Evolutionary conservation across 2,113 vertebrate genomes (phyloP), one percentile per base, ranked within the genome.

Genomic region (Dipodomys stephensi): DNA sequence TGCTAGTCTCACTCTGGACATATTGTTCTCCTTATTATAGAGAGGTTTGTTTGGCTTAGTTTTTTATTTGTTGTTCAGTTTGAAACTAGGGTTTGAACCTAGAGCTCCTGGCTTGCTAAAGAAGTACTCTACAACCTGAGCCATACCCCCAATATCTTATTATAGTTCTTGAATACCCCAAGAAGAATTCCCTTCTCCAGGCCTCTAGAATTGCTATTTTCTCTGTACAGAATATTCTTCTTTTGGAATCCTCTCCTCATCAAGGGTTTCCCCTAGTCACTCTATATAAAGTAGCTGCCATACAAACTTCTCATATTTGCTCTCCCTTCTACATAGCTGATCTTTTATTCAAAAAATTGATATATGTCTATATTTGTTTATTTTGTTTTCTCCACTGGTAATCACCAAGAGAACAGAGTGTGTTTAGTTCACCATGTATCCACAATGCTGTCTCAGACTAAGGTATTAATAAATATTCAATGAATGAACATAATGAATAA

Each of bases 401-500:
- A 82, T 13, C 69, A 91, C 83, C 84, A 69, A 57, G 44, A 79
- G 11, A 73, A 32, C n/a, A 44, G 23, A 53, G 16, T 57, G 22
- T 57, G 0, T 57, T 28, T 67, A 1, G 22, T 83, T 32, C 13
- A 64, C 46, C 82, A 20, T n/a, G 2, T 85, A 65, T 87, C 57
- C 30, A 32, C 68, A 81, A 0, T 76, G 35, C 53, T 90, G 30
- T 49, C 53, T 35, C 72, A 81, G 15, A 89, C 30, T 2, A 78
- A 64, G 28, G 16, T n/a, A 78, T 65, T 77, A 72, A 28, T 60
- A 84, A 87, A 35, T 65, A 44, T 13, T 74, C 82, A 27, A 65
- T 82, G 64, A 95, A 77, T 39, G 25, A 92, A 73, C 10, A 60
- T 80, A 76, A 3, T 92, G 25, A 90, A 92, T 67, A 53, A 65